These are phyloP conservation scores for Ostrea edulis DNA, from an alignment of 1,140 invertebrate genomes.

Conservation along the genomic window DNA sequence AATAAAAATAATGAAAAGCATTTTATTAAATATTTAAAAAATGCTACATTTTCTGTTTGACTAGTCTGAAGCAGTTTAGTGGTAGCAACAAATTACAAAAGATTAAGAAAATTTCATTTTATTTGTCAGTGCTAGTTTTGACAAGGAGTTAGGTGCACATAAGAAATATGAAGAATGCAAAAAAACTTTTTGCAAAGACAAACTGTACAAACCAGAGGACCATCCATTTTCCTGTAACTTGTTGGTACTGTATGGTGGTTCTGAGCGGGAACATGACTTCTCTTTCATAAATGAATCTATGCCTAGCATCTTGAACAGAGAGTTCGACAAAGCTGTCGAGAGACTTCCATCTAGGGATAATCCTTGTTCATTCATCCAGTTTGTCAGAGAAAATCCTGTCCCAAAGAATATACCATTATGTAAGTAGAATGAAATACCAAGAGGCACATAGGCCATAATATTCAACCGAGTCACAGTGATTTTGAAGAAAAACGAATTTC, in stretches of 20 bases:
- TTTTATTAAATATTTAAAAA: too few relatives aligned
- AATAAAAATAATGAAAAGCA: not conserved
- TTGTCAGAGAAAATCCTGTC: not conserved
- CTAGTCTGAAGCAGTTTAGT: too few relatives aligned
- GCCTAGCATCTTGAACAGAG: slow-evolving; percentile 4
- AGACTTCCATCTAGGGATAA: not conserved
- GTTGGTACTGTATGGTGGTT: slow-evolving; percentile 17
- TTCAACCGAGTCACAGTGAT: too few relatives aligned
- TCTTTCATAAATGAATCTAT: slow-evolving; percentile 23
- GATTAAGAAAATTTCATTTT: too few relatives aligned
- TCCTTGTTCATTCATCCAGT: slow-evolving; percentile 32
- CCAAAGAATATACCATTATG: not conserved
- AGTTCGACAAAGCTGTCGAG: not conserved
- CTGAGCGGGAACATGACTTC: not conserved
- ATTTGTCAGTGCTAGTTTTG: too few relatives aligned
- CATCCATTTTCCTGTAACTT: not conserved
- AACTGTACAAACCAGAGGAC: not conserved
- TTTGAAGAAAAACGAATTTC: too few relatives aligned
- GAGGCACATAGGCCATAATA: too few relatives aligned
- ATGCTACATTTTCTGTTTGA: too few relatives aligned
- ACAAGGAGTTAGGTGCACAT: too few relatives aligned
- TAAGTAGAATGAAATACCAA: too few relatives aligned
- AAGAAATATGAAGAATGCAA: too few relatives aligned
- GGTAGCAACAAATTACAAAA: too few relatives aligned
- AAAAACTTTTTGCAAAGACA: not conserved